These are phyloP conservation scores for Antennarius striatus DNA, from an alignment of 2,113 vertebrate genomes.

Conservation along the genomic window DNA sequence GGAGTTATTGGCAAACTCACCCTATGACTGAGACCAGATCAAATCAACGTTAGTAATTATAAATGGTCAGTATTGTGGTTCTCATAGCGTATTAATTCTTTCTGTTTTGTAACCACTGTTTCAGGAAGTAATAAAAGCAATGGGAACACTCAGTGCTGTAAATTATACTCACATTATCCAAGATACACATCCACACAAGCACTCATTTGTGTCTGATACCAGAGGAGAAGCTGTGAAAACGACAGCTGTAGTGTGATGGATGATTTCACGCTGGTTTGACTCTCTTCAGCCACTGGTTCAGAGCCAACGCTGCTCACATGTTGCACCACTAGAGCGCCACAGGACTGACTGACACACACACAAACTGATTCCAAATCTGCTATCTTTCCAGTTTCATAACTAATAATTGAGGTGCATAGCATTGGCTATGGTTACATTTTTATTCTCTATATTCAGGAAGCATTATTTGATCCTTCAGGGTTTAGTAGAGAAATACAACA, in stretches of 20 bases:
- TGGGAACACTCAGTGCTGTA: slow-evolving; percentile 21
- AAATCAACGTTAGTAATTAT: slow-evolving; percentile 51
- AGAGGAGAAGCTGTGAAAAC: slow-evolving; percentile 67
- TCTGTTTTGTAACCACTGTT: background rate
- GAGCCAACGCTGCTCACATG: slow-evolving; percentile 40
- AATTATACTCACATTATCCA: slow-evolving; percentile 28
- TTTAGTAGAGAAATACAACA: slow-evolving; percentile 23
- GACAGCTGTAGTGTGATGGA: slow-evolving; percentile 69
- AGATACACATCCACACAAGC: slow-evolving; percentile 42
- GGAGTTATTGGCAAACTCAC: slow-evolving; percentile 56
- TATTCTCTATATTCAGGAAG: slow-evolving; percentile 25
- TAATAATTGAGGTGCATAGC: slow-evolving; percentile 5
- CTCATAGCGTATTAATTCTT: slow-evolving; percentile 14
- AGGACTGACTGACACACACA: slow-evolving; percentile 56
- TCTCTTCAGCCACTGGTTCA: slow-evolving; percentile 45
- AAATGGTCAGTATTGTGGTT: slow-evolving; percentile 12
- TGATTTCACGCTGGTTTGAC: slow-evolving; percentile 50
- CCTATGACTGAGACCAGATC: slow-evolving; percentile 57
- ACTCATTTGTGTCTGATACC: slow-evolving; percentile 51
- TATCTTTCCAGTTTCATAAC: slow-evolving; percentile 41
- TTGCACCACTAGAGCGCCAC: slow-evolving; percentile 34
- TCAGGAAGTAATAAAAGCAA: slow-evolving; percentile 18
- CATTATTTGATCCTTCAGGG: slow-evolving; percentile 14
- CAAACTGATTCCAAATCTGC: slow-evolving; percentile 38
- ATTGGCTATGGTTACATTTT: slow-evolving; percentile 29